Conservation (phyloP, 2,888 invertebrate species). For the Eupelmus urozonus region DNA sequence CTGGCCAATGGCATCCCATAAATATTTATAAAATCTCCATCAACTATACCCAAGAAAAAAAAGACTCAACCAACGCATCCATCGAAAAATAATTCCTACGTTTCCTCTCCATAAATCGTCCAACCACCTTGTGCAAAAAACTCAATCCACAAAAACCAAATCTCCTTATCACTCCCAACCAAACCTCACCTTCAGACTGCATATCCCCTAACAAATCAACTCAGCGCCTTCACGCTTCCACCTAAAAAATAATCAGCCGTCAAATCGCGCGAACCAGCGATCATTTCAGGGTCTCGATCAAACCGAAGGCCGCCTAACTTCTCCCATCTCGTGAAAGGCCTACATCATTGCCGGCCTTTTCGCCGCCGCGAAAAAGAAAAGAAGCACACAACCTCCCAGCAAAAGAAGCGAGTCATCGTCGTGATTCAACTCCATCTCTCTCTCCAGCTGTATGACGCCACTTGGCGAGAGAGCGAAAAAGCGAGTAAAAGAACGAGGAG, state of each 20-base stretch:
- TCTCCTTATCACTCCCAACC: too few relatives aligned
- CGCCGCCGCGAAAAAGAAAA: not conserved
- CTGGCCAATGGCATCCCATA: not conserved
- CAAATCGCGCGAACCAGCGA: constrained; percentile 43
- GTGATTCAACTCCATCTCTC: constrained; percentile 40
- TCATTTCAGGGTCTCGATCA: constrained; percentile 67
- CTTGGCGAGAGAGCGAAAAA: not conserved
- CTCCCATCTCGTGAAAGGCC: not conserved
- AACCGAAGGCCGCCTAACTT: constrained; percentile 50
- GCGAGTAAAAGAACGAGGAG: constrained; percentile 2
- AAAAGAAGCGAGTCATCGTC: constrained; percentile 47
- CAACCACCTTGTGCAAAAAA: too few relatives aligned
- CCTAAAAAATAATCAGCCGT: too few relatives aligned
- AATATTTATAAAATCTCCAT: not conserved
- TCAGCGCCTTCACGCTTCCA: too few relatives aligned
- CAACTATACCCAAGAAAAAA: not conserved
- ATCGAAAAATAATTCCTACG: too few relatives aligned
- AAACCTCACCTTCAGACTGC: too few relatives aligned
- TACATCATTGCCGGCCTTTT: not conserved
- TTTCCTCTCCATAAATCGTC: too few relatives aligned
- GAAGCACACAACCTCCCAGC: not conserved
- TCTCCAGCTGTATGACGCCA: not conserved
- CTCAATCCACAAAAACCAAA: too few relatives aligned
- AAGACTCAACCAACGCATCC: not conserved
- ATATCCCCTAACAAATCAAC: too few relatives aligned